Evolutionary conservation across 2,797 vertebrate genomes (phyloP).

Genomic region (Neomorphus geoffroyi): DNA sequence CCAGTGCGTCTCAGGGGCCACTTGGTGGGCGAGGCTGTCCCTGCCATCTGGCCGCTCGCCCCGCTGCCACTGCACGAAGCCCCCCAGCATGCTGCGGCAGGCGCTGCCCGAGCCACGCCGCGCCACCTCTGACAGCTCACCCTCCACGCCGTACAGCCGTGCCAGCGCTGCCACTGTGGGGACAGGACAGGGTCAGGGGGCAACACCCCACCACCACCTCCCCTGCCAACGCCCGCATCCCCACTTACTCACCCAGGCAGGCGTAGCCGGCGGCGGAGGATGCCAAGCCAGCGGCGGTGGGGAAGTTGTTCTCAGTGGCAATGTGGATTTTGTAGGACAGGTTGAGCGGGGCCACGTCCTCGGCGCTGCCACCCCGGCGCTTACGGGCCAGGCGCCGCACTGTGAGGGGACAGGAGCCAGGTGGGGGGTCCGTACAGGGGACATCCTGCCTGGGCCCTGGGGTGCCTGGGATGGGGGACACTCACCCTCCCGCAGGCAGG

Average conservation of each 20-base stretch:
- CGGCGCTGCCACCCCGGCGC: slow-evolving; percentile 66
- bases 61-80: slow-evolving; percentile 94
- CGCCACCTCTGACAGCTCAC: slow-evolving; percentile 89
- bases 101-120: slow-evolving; percentile 93
- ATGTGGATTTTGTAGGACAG: slow-evolving; percentile 89
- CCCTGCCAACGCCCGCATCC: fast-evolving
- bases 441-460: neutral
- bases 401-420: neutral
- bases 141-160: slow-evolving; percentile 84
- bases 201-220: no score
- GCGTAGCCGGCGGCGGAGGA: slow-evolving; percentile 95
- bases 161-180: slow-evolving; percentile 86
- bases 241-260: slow-evolving; percentile 84
- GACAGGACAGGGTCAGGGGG: neutral
- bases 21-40: slow-evolving; percentile 90
- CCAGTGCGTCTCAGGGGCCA: slow-evolving; percentile 91
- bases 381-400: slow-evolving; percentile 89
- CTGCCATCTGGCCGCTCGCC: slow-evolving; percentile 85
- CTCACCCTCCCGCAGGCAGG: slow-evolving; percentile 91
- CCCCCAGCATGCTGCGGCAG: slow-evolving; percentile 92
- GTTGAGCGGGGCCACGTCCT: slow-evolving; percentile 42
- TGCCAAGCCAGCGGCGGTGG: slow-evolving; percentile 92
- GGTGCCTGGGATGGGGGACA: neutral
- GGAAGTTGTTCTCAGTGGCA: slow-evolving; percentile 93
- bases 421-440: fast-evolving